Conservation (phyloP, 2,888 invertebrate species). For the Leptarthrus brevirostris region DNA sequence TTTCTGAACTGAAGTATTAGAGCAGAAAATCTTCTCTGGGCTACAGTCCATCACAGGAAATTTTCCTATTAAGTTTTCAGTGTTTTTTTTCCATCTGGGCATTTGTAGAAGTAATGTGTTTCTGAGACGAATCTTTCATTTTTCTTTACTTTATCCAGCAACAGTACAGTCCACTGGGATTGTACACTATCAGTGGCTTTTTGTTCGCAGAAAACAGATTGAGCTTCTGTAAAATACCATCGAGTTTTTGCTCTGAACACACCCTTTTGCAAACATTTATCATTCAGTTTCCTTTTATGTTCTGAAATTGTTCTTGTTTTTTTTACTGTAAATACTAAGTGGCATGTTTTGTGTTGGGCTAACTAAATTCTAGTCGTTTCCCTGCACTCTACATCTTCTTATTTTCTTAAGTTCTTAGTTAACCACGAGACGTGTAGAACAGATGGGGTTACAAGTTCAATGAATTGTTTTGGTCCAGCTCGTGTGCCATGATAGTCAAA, state of each 20-base stretch:
- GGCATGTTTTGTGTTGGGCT: conserved; percentile 18
- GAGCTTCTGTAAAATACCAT: conserved; percentile 12
- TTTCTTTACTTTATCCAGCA: neutral
- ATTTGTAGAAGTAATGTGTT: neutral
- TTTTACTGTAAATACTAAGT: conserved; percentile 19
- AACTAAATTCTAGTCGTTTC: neutral
- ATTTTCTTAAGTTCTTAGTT: neutral
- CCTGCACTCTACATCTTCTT: conserved; percentile 8
- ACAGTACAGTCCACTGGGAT: neutral
- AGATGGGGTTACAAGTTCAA: conserved; percentile 11
- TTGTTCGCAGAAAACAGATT: neutral
- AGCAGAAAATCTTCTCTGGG: neutral
- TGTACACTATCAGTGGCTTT: conserved; percentile 13
- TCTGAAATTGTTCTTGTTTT: conserved; percentile 31
- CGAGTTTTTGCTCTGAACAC: conserved; percentile 1
- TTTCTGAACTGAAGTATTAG: neutral
- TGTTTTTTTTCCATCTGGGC: neutral
- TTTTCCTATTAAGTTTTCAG: conserved; percentile 10
- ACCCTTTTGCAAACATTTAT: conserved; percentile 27
- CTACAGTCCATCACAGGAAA: conserved; percentile 5
- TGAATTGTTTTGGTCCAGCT: neutral
- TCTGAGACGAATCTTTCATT: neutral
- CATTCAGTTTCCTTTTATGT: conserved; percentile 29
- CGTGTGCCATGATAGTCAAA: neutral
- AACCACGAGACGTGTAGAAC: conserved; percentile 4